Evolutionary conservation across 2,113 vertebrate genomes (phyloP).

Genomic region (Camelus dromedarius): DNA sequence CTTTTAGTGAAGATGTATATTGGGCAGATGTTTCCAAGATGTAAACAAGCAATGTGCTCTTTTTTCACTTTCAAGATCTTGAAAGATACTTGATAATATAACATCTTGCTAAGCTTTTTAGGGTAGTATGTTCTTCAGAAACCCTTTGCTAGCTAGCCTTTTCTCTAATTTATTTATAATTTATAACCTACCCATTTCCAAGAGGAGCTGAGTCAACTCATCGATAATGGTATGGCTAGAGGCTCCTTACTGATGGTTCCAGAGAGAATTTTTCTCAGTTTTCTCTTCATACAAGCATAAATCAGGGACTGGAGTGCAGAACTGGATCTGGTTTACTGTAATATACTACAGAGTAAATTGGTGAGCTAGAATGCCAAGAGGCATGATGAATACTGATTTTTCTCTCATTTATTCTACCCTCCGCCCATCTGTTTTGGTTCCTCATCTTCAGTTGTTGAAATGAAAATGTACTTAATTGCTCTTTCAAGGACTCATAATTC

Average conservation of each 20-base stretch:
- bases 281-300: constrained; percentile 62
- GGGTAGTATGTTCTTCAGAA: background rate
- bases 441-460: constrained; percentile 80
- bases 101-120: background rate
- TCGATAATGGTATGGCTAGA: background rate
- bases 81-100: background rate
- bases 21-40: background rate
- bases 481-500: constrained; percentile 71
- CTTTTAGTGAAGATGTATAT: background rate
- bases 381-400: constrained; percentile 76
- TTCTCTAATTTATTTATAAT: constrained; percentile 21
- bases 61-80: background rate
- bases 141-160: background rate
- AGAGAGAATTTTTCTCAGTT: constrained; percentile 33
- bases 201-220: background rate
- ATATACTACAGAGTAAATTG: constrained; percentile 68
- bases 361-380: constrained; percentile 67
- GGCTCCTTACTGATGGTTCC: constrained; percentile 6
- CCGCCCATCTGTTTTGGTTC: constrained; percentile 76
- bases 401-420: constrained; percentile 75
- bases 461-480: constrained; percentile 78
- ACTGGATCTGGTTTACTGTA: constrained; percentile 44
- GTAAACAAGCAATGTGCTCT: background rate
- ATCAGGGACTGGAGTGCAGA: background rate
- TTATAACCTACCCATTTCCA: constrained; percentile 43